Conservation (phyloP, 2,888 invertebrate genomes). For the Torymus tubicola region DNA sequence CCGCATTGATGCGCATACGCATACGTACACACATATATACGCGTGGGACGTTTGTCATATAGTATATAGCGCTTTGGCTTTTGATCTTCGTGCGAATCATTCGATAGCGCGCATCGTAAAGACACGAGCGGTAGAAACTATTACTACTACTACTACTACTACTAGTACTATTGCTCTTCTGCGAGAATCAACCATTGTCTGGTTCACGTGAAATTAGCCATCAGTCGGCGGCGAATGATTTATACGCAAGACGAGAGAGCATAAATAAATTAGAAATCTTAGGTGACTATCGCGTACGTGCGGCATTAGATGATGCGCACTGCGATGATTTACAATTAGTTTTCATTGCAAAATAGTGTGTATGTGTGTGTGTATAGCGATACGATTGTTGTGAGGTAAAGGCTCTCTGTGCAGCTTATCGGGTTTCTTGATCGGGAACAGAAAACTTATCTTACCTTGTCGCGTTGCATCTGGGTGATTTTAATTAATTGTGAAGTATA, state of each 20-base stretch:
- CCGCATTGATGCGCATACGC: neutral
- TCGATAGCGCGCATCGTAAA: constrained; percentile 47
- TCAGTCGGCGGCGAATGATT: constrained; percentile 20
- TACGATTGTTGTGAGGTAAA: too few relatives aligned
- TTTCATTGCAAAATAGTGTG: constrained; percentile 22
- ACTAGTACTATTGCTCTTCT: too few relatives aligned
- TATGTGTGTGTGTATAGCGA: too few relatives aligned
- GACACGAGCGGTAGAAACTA: neutral
- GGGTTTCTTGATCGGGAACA: too few relatives aligned
- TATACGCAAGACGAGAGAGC: constrained; percentile 17
- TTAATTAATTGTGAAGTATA: too few relatives aligned
- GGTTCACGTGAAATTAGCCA: constrained; percentile 30
- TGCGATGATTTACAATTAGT: constrained; percentile 23
- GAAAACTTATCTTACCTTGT: too few relatives aligned
- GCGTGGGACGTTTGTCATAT: neutral
- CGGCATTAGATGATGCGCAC: constrained; percentile 13
- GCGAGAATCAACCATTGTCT: constrained; percentile 41
- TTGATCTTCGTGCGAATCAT: constrained; percentile 52
- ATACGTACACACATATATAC: neutral
- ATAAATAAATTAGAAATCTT: constrained; percentile 52
- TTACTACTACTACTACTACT: neutral
- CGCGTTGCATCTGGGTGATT: too few relatives aligned
- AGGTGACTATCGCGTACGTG: neutral
- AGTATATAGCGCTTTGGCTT: neutral
- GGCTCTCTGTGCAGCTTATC: too few relatives aligned